Evolutionary conservation across 2,113 vertebrate species (phyloP), one percentile per base, ranked within the genome.

Genomic region (Apteryx mantelli): DNA sequence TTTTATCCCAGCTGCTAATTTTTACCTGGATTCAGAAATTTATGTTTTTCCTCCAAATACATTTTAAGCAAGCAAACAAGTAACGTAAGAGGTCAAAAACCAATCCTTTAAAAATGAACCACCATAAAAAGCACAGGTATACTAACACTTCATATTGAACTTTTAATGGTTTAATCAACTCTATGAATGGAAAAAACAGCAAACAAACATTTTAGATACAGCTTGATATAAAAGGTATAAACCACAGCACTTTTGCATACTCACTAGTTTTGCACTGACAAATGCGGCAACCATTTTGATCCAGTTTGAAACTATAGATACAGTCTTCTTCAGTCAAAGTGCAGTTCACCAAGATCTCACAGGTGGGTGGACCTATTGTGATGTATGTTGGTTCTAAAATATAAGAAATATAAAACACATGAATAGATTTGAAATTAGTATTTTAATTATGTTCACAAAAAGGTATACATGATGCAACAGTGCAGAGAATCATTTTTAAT

Each of bases 231-330:
- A 61, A 89, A 89, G 42, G 40, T 36, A 91, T 50, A 79, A 93
- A 36, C 9, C 61, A 84, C 32, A 5, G 2, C 36, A 46, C 44
- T 89, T 93, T n/a, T 32, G 55, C 88, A 92, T 97, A 98, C 99
- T 99, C 96, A 99, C 99, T 98, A 82, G 97, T 98, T 98, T 98
- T 98, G 98, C 99, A 99, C 94, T 98, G 98, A 98, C 99, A 99
- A 61, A 96, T 97, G 73, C 97, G 98, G 94, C 99, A 99, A 82
- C 98, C 98, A 50, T 95, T 98, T 83, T 96, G 97, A 95, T 99
- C 98, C 66, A 98, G 97, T 69, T 92, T 98, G 98, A 99, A 99
- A 78, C 98, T 99, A 55, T 98, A 98, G 78, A 95, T 74, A 74
- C 99, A 99, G 86, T 99, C 98, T 92, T 97, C 98, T 82, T 99